These are phyloP conservation scores for Octodonta nipae DNA, from an alignment of 2,888 invertebrate genomes.

Conservation along the genomic window DNA sequence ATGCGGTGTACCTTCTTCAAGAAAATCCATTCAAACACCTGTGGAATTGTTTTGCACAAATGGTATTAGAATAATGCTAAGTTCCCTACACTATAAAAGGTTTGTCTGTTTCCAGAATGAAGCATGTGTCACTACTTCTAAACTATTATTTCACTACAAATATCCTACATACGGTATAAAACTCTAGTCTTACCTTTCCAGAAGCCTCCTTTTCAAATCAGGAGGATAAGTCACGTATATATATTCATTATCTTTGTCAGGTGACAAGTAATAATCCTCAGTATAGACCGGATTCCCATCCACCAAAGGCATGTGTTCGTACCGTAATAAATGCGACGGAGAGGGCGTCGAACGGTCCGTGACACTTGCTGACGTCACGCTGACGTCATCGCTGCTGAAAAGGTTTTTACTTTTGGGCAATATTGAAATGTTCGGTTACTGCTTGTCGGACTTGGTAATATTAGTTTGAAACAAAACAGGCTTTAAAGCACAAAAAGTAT, in stretches of 20 bases:
- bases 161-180: neutral
- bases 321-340: conserved; percentile 43
- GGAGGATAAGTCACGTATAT: conserved; percentile 82
- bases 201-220: conserved; percentile 66
- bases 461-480: too few species aligned
- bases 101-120: neutral
- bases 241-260: conserved; percentile 55
- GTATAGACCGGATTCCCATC: conserved; percentile 33
- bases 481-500: too few species aligned
- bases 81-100: too few species aligned
- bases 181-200: conserved; percentile 54
- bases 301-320: conserved; percentile 26
- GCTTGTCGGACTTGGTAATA: too few species aligned
- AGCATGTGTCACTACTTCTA: neutral
- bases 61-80: too few species aligned
- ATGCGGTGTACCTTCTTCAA: too few species aligned
- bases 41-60: too few species aligned
- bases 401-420: conserved; percentile 14
- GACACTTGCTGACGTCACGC: conserved; percentile 48
- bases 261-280: conserved; percentile 37
- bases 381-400: conserved; percentile 54
- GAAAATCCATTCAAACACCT: too few species aligned
- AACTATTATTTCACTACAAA: neutral
- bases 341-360: conserved; percentile 56
- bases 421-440: too few species aligned